Conservation (phyloP, 2,113 vertebrate genomes). For the zebrafish (Danio rerio) region DNA sequence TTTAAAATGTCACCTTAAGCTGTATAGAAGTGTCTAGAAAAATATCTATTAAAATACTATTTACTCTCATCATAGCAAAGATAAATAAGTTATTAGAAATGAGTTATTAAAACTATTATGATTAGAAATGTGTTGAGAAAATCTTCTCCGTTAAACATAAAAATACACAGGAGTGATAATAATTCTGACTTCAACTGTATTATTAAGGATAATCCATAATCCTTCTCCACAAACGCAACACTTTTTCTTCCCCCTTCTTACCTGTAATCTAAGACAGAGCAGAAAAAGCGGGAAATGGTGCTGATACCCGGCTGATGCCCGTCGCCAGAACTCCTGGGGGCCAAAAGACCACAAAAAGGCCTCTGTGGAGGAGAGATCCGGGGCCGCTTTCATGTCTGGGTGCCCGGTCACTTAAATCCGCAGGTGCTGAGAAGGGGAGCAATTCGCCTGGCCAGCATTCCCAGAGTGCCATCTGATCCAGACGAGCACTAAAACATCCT, state of each 20-base stretch:
- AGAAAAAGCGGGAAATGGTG: constrained; percentile 46
- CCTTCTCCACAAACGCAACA: neutral
- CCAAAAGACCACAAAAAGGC: constrained; percentile 51
- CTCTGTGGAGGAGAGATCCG: constrained; percentile 47
- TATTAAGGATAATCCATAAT: too few relatives aligned
- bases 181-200: too few relatives aligned
- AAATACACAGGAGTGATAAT: too few relatives aligned
- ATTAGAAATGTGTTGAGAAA: too few relatives aligned
- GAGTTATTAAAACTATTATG: too few relatives aligned
- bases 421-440: constrained; percentile 55
- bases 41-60: too few relatives aligned
- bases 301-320: constrained; percentile 45
- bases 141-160: too few relatives aligned
- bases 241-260: neutral
- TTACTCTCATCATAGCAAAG: too few relatives aligned
- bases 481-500: constrained; percentile 50
- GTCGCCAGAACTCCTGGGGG: constrained; percentile 37
- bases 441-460: constrained; percentile 43
- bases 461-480: constrained; percentile 54
- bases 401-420: constrained; percentile 43
- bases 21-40: too few relatives aligned
- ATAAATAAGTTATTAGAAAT: too few relatives aligned
- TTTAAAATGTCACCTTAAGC: too few relatives aligned
- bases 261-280: constrained; percentile 37
- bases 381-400: constrained; percentile 46